A percentile compares a stretch with the other conserved stretches of the same genome.
Evolutionary conservation across 1,140 invertebrate genomes (phyloP).

Genomic region (Belonocnema kinseyi): DNA sequence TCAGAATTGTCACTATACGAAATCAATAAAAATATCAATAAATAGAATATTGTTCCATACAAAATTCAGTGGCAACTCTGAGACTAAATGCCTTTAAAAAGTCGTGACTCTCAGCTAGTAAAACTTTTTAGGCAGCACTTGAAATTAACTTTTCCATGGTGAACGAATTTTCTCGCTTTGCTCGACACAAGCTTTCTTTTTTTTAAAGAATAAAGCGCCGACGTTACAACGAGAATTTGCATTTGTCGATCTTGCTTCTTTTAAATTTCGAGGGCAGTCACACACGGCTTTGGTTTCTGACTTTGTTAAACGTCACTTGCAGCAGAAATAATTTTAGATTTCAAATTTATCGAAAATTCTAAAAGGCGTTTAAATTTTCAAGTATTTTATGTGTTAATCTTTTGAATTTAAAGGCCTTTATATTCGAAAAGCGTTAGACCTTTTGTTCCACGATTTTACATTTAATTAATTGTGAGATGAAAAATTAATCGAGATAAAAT

Average conservation of each 20-base stretch:
- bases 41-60: background rate
- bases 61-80: constrained; percentile 1
- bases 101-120: constrained; percentile 17
- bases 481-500: background rate
- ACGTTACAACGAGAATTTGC: constrained; percentile 3
- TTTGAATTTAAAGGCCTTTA: too few relatives aligned
- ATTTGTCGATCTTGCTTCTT: background rate
- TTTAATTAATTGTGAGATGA: background rate
- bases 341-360: too few relatives aligned
- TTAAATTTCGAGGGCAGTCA: background rate
- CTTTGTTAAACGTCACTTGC: background rate
- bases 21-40: background rate
- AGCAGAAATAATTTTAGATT: too few relatives aligned
- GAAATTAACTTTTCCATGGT: background rate
- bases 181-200: constrained; percentile 7
- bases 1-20: background rate
- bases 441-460: too few relatives aligned
- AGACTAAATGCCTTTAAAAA: constrained; percentile 12
- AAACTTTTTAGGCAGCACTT: constrained; percentile 13
- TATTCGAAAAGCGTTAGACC: too few relatives aligned
- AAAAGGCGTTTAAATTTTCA: too few relatives aligned
- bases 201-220: background rate
- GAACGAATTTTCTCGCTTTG: constrained; percentile 17
- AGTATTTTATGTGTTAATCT: too few relatives aligned
- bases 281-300: constrained; percentile 5